phyloP scores from a whole-genome alignment of 1,140 invertebrate species.

The Sipha flava region DNA sequence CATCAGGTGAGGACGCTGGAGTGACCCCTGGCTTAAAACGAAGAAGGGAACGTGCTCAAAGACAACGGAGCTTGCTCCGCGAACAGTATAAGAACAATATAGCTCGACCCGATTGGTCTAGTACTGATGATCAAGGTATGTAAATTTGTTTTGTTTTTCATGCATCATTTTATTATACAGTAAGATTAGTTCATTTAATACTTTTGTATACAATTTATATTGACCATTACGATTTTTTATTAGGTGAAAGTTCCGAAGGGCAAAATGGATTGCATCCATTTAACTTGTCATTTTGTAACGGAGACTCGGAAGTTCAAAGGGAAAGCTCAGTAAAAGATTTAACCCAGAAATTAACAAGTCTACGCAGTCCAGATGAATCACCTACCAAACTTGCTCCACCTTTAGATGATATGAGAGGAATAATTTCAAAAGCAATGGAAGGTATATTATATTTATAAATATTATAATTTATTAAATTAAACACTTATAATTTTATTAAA shows the following conservation, averaged over 20 bases:
- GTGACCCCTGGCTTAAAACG: constrained; percentile 66
- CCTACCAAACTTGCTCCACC: constrained; percentile 40
- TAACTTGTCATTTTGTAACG: constrained; percentile 6
- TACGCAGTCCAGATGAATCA: constrained; percentile 51
- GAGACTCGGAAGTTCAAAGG: constrained; percentile 40
- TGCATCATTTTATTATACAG: not conserved
- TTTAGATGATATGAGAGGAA: constrained; percentile 63
- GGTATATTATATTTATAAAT: constrained; percentile 46
- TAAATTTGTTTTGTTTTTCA: not conserved
- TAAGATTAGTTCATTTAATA: not conserved
- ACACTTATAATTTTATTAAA: not conserved
- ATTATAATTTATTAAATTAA: not conserved
- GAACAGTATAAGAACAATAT: constrained; percentile 33
- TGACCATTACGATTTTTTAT: too few relatives aligned
- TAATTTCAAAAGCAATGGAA: constrained; percentile 89
- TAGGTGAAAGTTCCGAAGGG: constrained; percentile 8
- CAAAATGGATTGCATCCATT: not conserved
- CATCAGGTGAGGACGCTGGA: constrained; percentile 46
- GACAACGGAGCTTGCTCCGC: constrained; percentile 48
- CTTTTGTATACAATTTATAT: not conserved
- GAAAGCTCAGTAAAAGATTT: constrained; percentile 79
- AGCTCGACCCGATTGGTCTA: constrained; percentile 26
- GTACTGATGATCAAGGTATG: constrained; percentile 31
- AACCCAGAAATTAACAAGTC: constrained; percentile 66
- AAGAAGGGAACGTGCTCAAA: constrained; percentile 64